A percentile compares a stretch with the other conserved stretches of the same genome.
Conservation (phyloP, 2,113 vertebrate genomes). For the Pangasianodon gigas region DNA sequence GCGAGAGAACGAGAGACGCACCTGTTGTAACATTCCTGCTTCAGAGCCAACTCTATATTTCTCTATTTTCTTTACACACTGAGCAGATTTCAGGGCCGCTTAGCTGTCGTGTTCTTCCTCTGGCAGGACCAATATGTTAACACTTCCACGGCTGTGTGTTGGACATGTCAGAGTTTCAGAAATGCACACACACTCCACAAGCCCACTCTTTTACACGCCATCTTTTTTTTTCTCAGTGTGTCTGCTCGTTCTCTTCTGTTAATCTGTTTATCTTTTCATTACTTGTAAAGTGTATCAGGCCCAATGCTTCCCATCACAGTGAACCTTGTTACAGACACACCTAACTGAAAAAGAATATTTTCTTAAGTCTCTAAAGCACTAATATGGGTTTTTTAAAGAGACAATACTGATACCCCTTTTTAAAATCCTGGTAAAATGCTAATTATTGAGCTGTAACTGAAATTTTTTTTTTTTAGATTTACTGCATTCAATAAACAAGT, state of each 20-base stretch:
- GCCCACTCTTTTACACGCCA: not conserved
- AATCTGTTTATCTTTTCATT: not conserved
- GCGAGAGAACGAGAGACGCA: not conserved
- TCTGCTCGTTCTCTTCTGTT: not conserved
- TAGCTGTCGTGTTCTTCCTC: not conserved
- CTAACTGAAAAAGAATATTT: too few species aligned
- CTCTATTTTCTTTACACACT: not conserved
- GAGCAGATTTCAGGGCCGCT: not conserved
- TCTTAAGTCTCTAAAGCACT: too few species aligned
- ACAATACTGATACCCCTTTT: too few species aligned
- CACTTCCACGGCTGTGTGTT: not conserved
- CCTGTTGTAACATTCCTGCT: not conserved
- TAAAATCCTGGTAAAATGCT: too few species aligned
- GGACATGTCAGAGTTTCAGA: not conserved
- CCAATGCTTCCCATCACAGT: too few species aligned
- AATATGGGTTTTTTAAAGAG: too few species aligned
- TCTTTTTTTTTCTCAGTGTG: not conserved
- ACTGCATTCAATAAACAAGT: not conserved
- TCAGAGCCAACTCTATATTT: not conserved
- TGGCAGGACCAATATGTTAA: not conserved
- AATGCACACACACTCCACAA: not conserved
- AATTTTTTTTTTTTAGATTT: too few species aligned
- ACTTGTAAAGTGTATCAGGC: too few species aligned
- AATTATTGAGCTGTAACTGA: too few species aligned
- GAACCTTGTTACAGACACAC: too few species aligned